Conservation (phyloP, 2,113 vertebrate species). For the Onychorhynchus coronatus region DNA sequence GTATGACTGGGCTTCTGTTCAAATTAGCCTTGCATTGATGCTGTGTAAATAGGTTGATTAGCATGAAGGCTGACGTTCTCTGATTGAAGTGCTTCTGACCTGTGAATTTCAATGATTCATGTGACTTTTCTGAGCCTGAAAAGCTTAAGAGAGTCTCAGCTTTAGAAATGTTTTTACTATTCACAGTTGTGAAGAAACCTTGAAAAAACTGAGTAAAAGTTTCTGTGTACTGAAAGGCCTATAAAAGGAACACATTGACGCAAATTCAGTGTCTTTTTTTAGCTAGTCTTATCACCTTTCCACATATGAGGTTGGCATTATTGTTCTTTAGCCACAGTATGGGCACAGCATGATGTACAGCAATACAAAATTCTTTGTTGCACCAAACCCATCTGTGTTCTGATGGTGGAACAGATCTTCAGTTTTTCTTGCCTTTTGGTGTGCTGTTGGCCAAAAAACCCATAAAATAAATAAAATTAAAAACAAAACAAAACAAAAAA, state of each 20-base stretch:
- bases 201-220: not conserved
- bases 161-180: not conserved
- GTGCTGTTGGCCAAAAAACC: not conserved
- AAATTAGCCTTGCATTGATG: not conserved
- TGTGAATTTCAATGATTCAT: not conserved
- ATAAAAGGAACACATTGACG: not conserved
- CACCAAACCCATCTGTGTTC: not conserved
- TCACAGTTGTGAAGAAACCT: constrained; percentile 7
- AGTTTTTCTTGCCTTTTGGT: not conserved
- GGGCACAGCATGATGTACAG: not conserved
- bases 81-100: not conserved
- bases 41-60: not conserved
- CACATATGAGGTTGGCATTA: not conserved
- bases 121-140: not conserved
- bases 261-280: constrained; percentile 25
- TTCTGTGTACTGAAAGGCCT: not conserved
- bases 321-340: not conserved
- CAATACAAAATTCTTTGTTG: not conserved
- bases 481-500: no score
- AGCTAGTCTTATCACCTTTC: constrained; percentile 12
- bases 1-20: not conserved
- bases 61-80: not conserved
- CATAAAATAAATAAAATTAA: not conserved
- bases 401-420: not conserved
- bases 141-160: not conserved